Base-by-base conservation (phyloP, 2,888 invertebrate species). In the Pandemis heparana region DNA sequence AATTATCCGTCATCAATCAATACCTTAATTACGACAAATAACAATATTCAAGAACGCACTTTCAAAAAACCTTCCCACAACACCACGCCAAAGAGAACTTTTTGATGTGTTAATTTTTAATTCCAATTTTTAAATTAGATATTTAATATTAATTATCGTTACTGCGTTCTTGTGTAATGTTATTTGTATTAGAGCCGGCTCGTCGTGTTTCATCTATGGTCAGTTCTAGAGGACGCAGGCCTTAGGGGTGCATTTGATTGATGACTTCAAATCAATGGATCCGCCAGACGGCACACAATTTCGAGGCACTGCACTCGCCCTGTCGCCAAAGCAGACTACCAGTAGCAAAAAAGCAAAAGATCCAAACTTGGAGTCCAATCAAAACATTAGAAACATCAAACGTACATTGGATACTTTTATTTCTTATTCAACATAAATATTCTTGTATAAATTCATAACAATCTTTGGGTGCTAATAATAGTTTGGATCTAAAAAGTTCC, bases 361-460 rank as follows among this genome's bases (percentile, higher is more conserved):
- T 87, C 87, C 87, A 85, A 85, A 84, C 83, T 86, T 87, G 82
- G 81, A 86, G 87, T 87, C 88, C 85, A 86, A 89, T 87, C 88
- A 86, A 83, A 82, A 80, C 74, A 70, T 62, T 62, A 68, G 60
- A 75, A 75, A 70, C 71, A 71, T 48, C 32, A 71, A 41, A 14
- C 82, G 81, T 87, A 89, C 83, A 83, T 89, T 89, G 87, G 85
- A 90, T 91, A 89, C 82, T 90, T 93, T 93, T 94, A 93, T 92
- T 93, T 89, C 89, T 92, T 91, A 92, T 92, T 92, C 87, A 94
- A 94, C 94, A 94, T 94, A 94, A 94, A 94, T 94, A 94, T 91
- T 91, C 88, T 94, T 93, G 92, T 94, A 94, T 93, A 94, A 93
- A 94, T 94, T 92, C 91, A 93, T 94, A 94, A 94, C 94, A 94